Evolutionary conservation across 2,888 invertebrate genomes (phyloP).

Genomic region (Dasysyrphus albostriatus): DNA sequence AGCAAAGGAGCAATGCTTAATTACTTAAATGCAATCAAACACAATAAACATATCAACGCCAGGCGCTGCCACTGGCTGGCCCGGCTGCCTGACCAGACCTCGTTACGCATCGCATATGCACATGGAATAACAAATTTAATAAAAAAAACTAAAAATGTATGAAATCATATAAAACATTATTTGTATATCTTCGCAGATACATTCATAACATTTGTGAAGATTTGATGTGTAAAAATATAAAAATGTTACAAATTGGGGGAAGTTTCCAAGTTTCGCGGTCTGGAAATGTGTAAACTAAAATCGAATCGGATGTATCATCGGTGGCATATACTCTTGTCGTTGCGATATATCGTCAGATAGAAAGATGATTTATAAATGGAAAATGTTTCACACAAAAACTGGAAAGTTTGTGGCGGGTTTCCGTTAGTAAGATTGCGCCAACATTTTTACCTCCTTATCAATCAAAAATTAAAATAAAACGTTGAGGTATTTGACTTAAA

Average conservation of each 20-base stretch:
- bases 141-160: constrained; percentile 32
- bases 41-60: constrained; percentile 73
- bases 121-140: constrained; percentile 71
- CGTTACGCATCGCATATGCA: constrained; percentile 67
- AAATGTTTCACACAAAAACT: constrained; percentile 24
- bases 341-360: background rate
- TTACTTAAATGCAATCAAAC: constrained; percentile 76
- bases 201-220: background rate
- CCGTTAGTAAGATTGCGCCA: constrained; percentile 13
- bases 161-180: constrained; percentile 52
- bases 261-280: constrained; percentile 10
- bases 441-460: constrained; percentile 48
- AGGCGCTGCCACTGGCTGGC: constrained; percentile 26
- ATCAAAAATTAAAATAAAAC: constrained; percentile 38
- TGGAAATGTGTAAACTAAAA: constrained; percentile 37
- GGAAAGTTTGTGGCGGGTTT: constrained; percentile 23
- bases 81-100: constrained; percentile 49
- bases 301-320: constrained; percentile 31
- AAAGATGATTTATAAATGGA: constrained; percentile 41
- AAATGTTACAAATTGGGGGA: background rate
- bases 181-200: constrained; percentile 3
- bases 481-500: constrained; percentile 40
- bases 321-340: constrained; percentile 17
- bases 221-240: constrained; percentile 25
- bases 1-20: constrained; percentile 69